phyloP scores from a whole-genome alignment of 2,113 vertebrate genomes.

The Hemicordylus capensis region DNA sequence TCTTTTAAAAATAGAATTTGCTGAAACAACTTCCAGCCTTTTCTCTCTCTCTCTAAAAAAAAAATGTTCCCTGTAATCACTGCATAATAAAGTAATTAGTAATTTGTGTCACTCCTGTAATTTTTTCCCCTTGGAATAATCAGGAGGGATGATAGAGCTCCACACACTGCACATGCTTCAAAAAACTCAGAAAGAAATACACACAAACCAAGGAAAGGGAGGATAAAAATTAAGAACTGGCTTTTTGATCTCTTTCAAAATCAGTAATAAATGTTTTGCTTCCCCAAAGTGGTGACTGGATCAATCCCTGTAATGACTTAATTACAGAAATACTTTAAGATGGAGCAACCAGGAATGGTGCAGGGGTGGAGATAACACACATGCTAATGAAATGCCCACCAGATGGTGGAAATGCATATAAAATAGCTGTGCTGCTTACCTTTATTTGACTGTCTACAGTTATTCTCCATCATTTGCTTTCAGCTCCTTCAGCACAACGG shows the following conservation, averaged over 20 bases:
- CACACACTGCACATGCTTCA: not conserved
- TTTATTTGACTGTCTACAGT: not conserved
- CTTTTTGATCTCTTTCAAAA: conserved; percentile 41
- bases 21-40: conserved; percentile 76
- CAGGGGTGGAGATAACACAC: not conserved
- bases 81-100: conserved; percentile 80
- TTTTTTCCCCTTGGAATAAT: conserved; percentile 62
- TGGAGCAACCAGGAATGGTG: not conserved
- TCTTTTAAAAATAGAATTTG: conserved; percentile 79
- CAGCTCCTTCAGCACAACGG: not conserved
- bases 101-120: conserved; percentile 77
- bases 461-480: not conserved
- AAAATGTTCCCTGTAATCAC: conserved; percentile 48
- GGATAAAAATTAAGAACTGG: conserved; percentile 30
- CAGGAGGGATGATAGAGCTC: conserved; percentile 64
- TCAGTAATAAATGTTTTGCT: not conserved
- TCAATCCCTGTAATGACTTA: conserved; percentile 1
- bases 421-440: not conserved
- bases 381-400: not conserved
- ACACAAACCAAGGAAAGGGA: not conserved
- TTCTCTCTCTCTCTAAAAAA: conserved; percentile 63
- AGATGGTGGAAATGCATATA: not conserved
- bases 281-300: conserved; percentile 22
- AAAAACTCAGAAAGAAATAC: not conserved
- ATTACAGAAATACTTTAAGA: conserved; percentile 17